Evolutionary conservation across 2,113 vertebrate genomes (phyloP).

Genomic region (Corvus hawaiiensis): DNA sequence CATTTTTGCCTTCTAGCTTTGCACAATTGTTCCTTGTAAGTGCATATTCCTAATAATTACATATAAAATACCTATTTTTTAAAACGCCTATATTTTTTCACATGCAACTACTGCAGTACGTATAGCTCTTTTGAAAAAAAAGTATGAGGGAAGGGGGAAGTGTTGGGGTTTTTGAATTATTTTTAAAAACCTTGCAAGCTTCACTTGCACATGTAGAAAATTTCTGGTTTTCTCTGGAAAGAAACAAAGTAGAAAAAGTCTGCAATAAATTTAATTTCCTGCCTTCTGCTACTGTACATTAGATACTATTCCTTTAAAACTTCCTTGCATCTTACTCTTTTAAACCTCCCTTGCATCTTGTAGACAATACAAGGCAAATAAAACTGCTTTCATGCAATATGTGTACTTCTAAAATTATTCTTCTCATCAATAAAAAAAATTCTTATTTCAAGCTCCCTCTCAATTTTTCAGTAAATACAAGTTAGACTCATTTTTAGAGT

Average conservation of each 20-base stretch:
- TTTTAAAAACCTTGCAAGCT: neutral
- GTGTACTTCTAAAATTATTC: neutral
- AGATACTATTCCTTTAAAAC: conserved; percentile 40
- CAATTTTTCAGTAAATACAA: neutral
- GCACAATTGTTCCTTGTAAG: neutral
- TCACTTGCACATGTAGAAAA: neutral
- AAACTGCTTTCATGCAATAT: conserved; percentile 32
- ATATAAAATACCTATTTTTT: neutral
- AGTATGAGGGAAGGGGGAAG: rapidly evolving
- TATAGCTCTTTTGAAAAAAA: neutral
- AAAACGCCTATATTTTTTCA: neutral
- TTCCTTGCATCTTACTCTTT: conserved; percentile 49
- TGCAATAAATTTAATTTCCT: conserved; percentile 23
- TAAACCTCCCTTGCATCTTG: conserved; percentile 45
- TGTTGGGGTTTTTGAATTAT: neutral
- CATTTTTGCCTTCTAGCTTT: neutral
- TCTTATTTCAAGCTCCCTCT: neutral
- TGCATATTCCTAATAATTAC: neutral
- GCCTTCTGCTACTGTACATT: neutral
- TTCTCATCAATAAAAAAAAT: neutral
- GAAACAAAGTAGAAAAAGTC: neutral
- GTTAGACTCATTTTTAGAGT: neutral
- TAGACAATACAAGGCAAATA: conserved; percentile 39
- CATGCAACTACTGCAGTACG: neutral
- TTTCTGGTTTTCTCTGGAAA: neutral